phyloP scores from a whole-genome alignment of 2,797 vertebrate genomes.

The Acropternis orthonyx region DNA sequence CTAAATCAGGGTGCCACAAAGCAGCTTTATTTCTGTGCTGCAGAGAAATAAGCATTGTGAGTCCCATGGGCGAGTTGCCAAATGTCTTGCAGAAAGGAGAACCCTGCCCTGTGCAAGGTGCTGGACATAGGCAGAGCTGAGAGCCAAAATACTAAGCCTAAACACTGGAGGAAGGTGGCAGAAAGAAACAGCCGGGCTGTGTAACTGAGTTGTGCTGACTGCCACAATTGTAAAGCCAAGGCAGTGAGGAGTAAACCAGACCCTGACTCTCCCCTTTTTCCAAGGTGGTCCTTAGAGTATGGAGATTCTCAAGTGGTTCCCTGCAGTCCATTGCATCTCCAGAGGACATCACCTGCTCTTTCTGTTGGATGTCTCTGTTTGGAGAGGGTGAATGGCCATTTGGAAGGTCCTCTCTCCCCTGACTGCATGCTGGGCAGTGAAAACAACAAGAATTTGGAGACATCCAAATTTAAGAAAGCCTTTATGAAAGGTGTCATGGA shows the following conservation, averaged over 20 bases:
- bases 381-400: not conserved
- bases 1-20: not conserved
- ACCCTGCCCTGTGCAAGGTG: not conserved
- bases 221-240: not conserved
- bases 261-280: not conserved
- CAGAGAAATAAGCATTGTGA: not conserved
- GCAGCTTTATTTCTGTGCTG: not conserved
- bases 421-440: not conserved
- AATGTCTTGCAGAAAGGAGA: not conserved
- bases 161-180: not conserved
- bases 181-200: not conserved
- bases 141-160: not conserved
- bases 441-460: not conserved
- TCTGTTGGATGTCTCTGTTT: not conserved
- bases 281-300: not conserved
- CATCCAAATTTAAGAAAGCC: not conserved
- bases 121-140: not conserved
- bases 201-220: not conserved
- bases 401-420: not conserved
- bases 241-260: not conserved
- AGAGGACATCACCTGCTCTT: not conserved
- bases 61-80: too few species aligned
- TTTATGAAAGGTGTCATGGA: not conserved
- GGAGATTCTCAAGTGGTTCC: not conserved
- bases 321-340: not conserved